phyloP scores from a whole-genome alignment of 2,113 vertebrate species.

The Hippoglossus stenolepis region DNA sequence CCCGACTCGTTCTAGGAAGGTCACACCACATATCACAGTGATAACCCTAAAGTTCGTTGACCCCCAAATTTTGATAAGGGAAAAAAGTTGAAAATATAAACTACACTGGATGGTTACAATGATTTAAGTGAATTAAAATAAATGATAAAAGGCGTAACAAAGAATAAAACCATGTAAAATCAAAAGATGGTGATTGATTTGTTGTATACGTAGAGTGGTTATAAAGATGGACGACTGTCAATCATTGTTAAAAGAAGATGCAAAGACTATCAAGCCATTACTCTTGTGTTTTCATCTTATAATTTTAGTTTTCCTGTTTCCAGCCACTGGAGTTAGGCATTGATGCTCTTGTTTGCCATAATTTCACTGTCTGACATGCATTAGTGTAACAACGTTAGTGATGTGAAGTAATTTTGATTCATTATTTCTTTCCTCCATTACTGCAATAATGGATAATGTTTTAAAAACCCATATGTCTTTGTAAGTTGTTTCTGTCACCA shows the following conservation, averaged over 20 bases:
- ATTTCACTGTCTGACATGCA: constrained; percentile 1
- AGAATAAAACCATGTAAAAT: too few relatives aligned
- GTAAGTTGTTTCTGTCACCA: background rate
- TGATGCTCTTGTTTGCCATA: constrained; percentile 10
- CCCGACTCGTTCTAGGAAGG: background rate
- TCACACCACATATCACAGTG: background rate
- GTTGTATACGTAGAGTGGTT: too few relatives aligned
- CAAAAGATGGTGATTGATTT: too few relatives aligned
- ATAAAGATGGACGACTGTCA: background rate
- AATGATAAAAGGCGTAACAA: background rate
- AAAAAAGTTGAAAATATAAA: background rate
- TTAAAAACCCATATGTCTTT: constrained; percentile 1
- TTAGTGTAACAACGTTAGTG: too few relatives aligned
- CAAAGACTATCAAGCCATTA: constrained; percentile 9
- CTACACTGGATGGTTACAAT: background rate
- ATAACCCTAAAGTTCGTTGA: background rate
- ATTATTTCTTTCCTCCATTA: background rate
- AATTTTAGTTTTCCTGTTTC: constrained; percentile 7
- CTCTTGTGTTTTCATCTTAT: constrained; percentile 21
- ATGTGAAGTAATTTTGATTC: too few relatives aligned
- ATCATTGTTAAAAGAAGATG: constrained; percentile 27
- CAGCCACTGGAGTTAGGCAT: constrained; percentile 22
- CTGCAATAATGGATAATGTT: constrained; percentile 22
- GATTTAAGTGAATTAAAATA: background rate
- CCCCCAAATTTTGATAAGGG: background rate